Evolutionary conservation across 2,113 vertebrate species (phyloP), one percentile per base, ranked within the genome.

Genomic region (Tragelaphus strepsiceros): DNA sequence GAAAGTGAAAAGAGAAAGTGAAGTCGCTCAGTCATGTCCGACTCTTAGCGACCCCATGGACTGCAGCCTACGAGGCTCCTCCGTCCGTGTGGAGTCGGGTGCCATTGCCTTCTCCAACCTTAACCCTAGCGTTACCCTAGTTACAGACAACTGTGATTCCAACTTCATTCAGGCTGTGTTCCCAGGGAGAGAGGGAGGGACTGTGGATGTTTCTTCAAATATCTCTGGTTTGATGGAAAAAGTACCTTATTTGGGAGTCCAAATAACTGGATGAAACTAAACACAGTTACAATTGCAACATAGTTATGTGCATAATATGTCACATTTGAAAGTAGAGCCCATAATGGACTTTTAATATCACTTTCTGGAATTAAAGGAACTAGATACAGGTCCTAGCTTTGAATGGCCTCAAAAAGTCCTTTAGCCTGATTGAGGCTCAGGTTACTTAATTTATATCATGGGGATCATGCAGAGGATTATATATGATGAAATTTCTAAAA

Each of bases 201-300:
- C 22, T 17, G 24, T 26, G 81, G n/a, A 26, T 24, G 71, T 92
- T 96, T 96, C 22, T n/a, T 54, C 17, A 90, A 39, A 28, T 77
- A 26, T 84, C 30, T 88, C 39, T n/a, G 21, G 56, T 93, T 3
- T 81, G 30, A 26, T 80, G 10, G 32, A 13, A 82, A 74, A 67
- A 85, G 53, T 5, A 81, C 58, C 24, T 92, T 78, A 49, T 16
- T 61, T 58, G 32, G 39, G 46, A n/a, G 9, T 32, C 10, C 17
- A 71, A 62, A 92, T 24, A 35, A 83, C 21, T 56, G 32, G 21
- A 15, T 56, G 16, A 56, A 83, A 35, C 53, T 96, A 98, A 98
- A 97, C 93, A 97, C 98, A 97, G 97, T 98, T 93, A 89, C 86
- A 84, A 96, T 97, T 91, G 89, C 92, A 91, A 58, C 59, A 26